Conservation (phyloP, 2,797 vertebrate genomes). For the Cyclopterus lumpus region DNA sequence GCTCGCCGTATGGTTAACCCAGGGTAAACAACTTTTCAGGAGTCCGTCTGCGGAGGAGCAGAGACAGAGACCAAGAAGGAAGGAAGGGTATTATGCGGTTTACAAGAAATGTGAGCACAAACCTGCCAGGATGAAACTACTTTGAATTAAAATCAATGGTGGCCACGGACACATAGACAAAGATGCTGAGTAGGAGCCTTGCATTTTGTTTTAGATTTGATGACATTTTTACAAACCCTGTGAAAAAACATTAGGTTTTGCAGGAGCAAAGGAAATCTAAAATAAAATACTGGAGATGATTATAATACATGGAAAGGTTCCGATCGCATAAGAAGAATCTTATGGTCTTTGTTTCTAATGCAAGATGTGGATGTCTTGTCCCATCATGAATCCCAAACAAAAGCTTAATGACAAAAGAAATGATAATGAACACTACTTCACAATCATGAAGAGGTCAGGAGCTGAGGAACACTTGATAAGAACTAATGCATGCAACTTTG, state of each 20-base stretch:
- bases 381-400: neutral
- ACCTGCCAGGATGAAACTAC: conserved; percentile 7
- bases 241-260: neutral
- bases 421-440: neutral
- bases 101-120: conserved; percentile 26
- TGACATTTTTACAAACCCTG: neutral
- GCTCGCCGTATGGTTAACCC: conserved; percentile 78
- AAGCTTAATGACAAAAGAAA: neutral
- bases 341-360: neutral
- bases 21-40: conserved; percentile 78
- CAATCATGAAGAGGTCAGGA: neutral
- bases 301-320: neutral
- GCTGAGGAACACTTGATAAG: neutral
- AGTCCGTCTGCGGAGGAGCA: conserved; percentile 29
- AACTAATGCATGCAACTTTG: neutral
- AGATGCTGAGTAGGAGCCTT: neutral
- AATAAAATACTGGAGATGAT: neutral
- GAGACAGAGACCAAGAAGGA: conserved; percentile 8
- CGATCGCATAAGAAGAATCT: neutral
- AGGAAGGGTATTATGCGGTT: conserved; percentile 27
- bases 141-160: neutral
- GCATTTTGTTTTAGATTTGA: neutral
- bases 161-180: neutral
- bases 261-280: neutral
- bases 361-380: neutral